These are phyloP conservation scores for Chirona hameri DNA, from an alignment of 2,888 invertebrate species.

Conservation along the genomic window DNA sequence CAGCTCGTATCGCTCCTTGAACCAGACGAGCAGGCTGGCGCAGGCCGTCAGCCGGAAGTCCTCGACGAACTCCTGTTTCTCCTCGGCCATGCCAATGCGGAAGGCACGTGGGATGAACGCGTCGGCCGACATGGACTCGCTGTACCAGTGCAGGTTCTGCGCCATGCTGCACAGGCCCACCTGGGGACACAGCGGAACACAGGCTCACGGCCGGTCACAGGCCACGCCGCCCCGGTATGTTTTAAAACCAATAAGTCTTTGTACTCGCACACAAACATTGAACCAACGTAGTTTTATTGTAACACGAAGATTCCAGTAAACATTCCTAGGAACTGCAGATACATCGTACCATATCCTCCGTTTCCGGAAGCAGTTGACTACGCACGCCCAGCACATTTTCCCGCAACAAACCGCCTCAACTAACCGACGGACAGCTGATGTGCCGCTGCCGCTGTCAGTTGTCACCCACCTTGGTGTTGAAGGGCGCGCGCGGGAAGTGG, in stretches of 20 bases:
- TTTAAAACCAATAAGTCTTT: too few relatives aligned
- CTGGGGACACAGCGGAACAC: conserved; percentile 9
- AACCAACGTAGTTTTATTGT: too few relatives aligned
- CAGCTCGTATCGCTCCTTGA: conserved; percentile 46
- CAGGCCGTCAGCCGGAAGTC: conserved; percentile 88
- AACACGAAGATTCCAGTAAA: too few relatives aligned
- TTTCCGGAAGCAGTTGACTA: too few relatives aligned
- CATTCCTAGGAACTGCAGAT: too few relatives aligned
- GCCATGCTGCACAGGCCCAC: conserved; percentile 38
- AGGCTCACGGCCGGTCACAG: too few relatives aligned
- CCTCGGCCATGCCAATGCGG: conserved; percentile 39
- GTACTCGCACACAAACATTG: too few relatives aligned
- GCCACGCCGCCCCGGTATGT: too few relatives aligned
- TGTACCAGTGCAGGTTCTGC: conserved; percentile 40
- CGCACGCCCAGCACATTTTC: too few relatives aligned
- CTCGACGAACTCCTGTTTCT: conserved; percentile 38
- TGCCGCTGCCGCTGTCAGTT: background rate
- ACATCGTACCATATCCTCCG: too few relatives aligned
- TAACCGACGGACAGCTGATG: background rate
- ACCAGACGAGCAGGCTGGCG: conserved; percentile 74
- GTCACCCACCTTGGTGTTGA: conserved; percentile 69
- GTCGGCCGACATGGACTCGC: conserved; percentile 36
- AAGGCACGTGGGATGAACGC: conserved; percentile 38
- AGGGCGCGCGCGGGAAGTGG: conserved; percentile 79
- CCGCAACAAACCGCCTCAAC: too few relatives aligned